Evolutionary conservation across 2,888 invertebrate species (phyloP).

Genomic region (Eurois occulta): DNA sequence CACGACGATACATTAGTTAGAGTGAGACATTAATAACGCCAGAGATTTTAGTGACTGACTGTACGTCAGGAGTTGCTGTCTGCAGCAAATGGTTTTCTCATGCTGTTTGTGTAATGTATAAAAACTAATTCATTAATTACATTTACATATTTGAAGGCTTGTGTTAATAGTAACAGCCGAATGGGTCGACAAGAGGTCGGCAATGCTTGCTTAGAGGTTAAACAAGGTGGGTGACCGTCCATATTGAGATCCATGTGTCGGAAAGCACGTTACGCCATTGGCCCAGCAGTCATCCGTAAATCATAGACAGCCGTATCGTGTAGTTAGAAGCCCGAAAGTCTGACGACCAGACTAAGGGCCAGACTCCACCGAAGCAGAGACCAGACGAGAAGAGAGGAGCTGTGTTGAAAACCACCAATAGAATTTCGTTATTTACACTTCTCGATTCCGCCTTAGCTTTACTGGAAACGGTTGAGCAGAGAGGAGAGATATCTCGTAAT

Average conservation of each 20-base stretch:
- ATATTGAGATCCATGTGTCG: background rate
- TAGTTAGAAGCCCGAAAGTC: background rate
- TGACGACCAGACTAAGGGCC: background rate
- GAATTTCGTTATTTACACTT: too few relatives aligned
- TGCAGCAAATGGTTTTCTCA: conserved; percentile 41
- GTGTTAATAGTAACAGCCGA: background rate
- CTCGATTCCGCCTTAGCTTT: too few relatives aligned
- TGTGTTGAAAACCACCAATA: too few relatives aligned
- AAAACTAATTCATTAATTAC: conserved; percentile 17
- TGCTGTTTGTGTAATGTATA: conserved; percentile 21
- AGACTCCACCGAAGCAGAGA: too few relatives aligned
- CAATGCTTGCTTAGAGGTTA: background rate
- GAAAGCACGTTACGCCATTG: background rate
- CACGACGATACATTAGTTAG: conserved; percentile 71
- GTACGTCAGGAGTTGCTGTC: conserved; percentile 35
- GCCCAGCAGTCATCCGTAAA: background rate
- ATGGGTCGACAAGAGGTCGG: too few relatives aligned
- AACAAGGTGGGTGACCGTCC: background rate
- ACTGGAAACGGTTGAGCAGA: too few relatives aligned
- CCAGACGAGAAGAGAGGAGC: too few relatives aligned
- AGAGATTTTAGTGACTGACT: conserved; percentile 55
- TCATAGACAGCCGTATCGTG: background rate
- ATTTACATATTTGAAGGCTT: background rate
- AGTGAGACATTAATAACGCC: conserved; percentile 69
- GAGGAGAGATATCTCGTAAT: too few relatives aligned